Percentiles rank a stretch among this genome's conserved stretches.
These are phyloP conservation scores for Lymantria dispar DNA, from an alignment of 2,888 invertebrate genomes.

Conservation along the genomic window DNA sequence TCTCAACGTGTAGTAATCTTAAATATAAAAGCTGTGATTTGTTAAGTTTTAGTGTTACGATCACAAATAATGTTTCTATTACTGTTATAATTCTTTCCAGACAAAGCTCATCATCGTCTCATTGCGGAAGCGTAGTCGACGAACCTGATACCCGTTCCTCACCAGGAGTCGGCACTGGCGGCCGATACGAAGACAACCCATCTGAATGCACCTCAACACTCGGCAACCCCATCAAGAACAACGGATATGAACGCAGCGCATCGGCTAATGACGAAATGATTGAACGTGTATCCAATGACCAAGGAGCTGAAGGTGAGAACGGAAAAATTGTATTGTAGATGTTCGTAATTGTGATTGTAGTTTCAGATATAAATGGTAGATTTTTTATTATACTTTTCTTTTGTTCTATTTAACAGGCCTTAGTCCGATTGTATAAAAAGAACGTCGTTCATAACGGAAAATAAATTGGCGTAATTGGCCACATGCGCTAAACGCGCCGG, in stretches of 20 bases:
- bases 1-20: too few relatives aligned
- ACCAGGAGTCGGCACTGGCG: constrained; percentile 71
- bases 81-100: constrained; percentile 41
- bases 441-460: too few relatives aligned
- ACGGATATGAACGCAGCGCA: constrained; percentile 76
- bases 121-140: constrained; percentile 75
- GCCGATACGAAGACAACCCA: constrained; percentile 71
- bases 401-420: too few relatives aligned
- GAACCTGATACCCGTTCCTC: constrained; percentile 79
- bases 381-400: too few relatives aligned
- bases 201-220: constrained; percentile 76
- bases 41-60: too few relatives aligned
- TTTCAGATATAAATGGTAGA: background rate
- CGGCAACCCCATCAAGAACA: constrained; percentile 74
- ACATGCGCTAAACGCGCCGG: too few relatives aligned
- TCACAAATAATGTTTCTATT: too few relatives aligned
- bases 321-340: background rate
- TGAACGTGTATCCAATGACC: constrained; percentile 75
- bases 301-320: constrained; percentile 76
- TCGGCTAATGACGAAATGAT: constrained; percentile 70
- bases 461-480: too few relatives aligned
- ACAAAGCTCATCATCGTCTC: constrained; percentile 79
- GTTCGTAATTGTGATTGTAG: constrained; percentile 1
- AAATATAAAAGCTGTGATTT: too few relatives aligned
- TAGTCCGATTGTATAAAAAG: too few relatives aligned